Base-by-base conservation (phyloP, 2,797 vertebrate genomes). In the Eidolon dupreanum region DNA sequence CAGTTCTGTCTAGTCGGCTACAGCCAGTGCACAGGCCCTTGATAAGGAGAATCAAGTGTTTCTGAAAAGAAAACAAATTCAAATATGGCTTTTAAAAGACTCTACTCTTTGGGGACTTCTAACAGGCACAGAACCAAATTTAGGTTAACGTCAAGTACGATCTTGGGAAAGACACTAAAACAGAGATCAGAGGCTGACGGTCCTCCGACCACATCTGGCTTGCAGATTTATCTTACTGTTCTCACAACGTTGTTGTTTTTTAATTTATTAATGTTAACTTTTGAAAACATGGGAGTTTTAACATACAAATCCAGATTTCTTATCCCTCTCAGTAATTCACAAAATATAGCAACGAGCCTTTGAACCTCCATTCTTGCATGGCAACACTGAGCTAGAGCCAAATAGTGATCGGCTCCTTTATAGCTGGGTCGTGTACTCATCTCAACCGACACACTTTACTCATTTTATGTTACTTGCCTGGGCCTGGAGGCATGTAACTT, bases 1-100 rank as follows among this genome's bases (percentile, higher is more conserved):
- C 99, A 0, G 99, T 99, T 68, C 99, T 99, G 98, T 99, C 99
- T 86, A 99, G 98, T 95, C 99, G 99, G 98, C 99, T 99, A 98
- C 99, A 99, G 96, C 99, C 99, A 0, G 99, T 99, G 98, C 99
- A 99, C 96, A 99, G 98, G 96, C 99, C 99, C 98, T 99, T 99
- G 98, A 99, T 99, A 95, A 99, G 98, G 63, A 99, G 99, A 96
- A 99, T 99, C 98, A 99, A 99, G 98, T 99, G 99, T 98, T 99
- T 99, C 99, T 99, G 70, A 49, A 94, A 94, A 92, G 57, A 95
- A 97, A 96, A 36, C 73, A 55, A 95, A 94, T 46, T 70, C 71
- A 70, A 93, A 36, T 79, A 57, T 2, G 33, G 61, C 89, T 96
- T 93, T 95, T 46, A 84, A 15, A 71, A 92, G 38, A 66, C 9